phyloP scores from a whole-genome alignment of 2,888 invertebrate species.

The Isoperla grammatica region DNA sequence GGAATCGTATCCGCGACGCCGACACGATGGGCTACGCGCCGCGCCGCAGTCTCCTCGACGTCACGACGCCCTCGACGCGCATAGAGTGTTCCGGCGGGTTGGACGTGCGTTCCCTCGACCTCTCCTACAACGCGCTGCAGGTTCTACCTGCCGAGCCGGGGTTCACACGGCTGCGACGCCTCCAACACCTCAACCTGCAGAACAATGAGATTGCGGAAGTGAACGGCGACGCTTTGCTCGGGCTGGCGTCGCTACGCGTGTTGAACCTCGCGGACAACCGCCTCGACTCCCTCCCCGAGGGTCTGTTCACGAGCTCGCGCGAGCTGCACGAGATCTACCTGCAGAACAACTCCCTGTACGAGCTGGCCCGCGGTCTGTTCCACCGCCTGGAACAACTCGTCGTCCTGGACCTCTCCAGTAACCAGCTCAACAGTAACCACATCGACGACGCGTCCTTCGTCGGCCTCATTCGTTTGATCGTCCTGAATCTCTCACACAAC shows the following conservation, averaged over 20 bases:
- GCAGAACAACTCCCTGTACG: conserved; percentile 78
- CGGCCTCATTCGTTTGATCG: conserved; percentile 76
- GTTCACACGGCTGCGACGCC: conserved; percentile 65
- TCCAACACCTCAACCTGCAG: conserved; percentile 74
- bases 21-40: conserved; percentile 65
- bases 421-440: conserved; percentile 77
- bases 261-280: conserved; percentile 84
- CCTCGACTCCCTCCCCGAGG: conserved; percentile 72
- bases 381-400: conserved; percentile 77
- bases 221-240: conserved; percentile 71
- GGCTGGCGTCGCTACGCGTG: conserved; percentile 69
- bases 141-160: conserved; percentile 67
- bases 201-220: conserved; percentile 78
- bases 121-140: conserved; percentile 74
- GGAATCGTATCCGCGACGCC: conserved; percentile 73
- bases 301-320: conserved; percentile 72
- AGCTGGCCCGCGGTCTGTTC: conserved; percentile 76
- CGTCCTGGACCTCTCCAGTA: conserved; percentile 76
- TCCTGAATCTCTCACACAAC: conserved; percentile 80
- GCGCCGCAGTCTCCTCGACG: not conserved
- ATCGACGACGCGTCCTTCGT: conserved; percentile 80
- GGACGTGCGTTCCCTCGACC: conserved; percentile 69
- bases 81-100: conserved; percentile 55
- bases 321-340: conserved; percentile 78
- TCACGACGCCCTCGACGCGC: conserved; percentile 40